A percentile compares a stretch with the other conserved stretches of the same genome.
Conservation (phyloP, 92 coral and sea anemone species). For the Porites evermanni region DNA sequence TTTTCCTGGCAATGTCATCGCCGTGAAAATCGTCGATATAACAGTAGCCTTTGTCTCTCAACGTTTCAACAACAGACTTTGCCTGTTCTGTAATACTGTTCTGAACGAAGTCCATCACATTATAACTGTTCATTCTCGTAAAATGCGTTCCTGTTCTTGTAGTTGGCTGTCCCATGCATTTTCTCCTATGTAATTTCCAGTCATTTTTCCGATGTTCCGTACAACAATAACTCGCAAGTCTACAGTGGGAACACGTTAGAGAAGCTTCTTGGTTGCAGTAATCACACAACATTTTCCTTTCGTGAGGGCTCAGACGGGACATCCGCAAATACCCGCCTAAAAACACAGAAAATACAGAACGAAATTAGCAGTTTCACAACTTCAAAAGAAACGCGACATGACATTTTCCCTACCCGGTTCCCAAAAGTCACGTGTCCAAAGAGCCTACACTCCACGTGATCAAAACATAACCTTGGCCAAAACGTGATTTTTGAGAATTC, state of each 20-base stretch:
- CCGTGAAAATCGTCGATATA: constrained; percentile 87
- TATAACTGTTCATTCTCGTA: not conserved
- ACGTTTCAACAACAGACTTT: constrained; percentile 52
- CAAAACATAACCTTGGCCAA: constrained; percentile 30
- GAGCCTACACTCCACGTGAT: constrained; percentile 1
- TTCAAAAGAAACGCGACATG: not conserved
- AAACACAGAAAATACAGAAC: not conserved
- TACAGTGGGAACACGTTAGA: constrained; percentile 26
- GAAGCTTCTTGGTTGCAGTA: constrained; percentile 31
- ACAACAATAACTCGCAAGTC: constrained; percentile 30
- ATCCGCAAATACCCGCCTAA: constrained; percentile 43
- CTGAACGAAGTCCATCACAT: constrained; percentile 1
- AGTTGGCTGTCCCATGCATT: constrained; percentile 14
- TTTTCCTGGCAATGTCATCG: constrained; percentile 54
- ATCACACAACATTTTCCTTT: constrained; percentile 25
- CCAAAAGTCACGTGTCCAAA: constrained; percentile 24
- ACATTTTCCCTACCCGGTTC: not conserved
- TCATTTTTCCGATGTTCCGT: constrained; percentile 41
- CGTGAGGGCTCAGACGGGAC: constrained; percentile 21
- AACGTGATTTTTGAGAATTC: constrained; percentile 18
- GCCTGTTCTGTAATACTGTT: constrained; percentile 21
- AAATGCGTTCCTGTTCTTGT: not conserved
- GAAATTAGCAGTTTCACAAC: not conserved
- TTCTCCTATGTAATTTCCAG: constrained; percentile 21
- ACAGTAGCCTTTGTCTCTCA: constrained; percentile 74